A percentile compares a stretch with the other conserved stretches of the same genome.
Evolutionary conservation across 2,888 invertebrate genomes (phyloP).

Genomic region (Oxystoma pomonae): DNA sequence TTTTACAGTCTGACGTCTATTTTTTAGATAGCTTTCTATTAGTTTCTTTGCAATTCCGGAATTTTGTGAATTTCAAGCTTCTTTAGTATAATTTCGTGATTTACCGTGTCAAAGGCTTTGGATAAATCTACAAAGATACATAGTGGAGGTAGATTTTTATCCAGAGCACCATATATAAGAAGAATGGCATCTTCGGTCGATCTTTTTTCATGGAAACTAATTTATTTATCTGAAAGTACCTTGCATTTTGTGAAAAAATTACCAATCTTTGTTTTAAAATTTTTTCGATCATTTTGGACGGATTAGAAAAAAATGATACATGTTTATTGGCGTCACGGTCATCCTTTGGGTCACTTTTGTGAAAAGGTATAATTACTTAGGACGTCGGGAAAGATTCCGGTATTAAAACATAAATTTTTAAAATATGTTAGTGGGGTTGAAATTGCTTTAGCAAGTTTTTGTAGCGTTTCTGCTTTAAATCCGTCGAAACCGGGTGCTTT

Average conservation of each 20-base stretch:
- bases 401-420: not conserved
- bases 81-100: not conserved
- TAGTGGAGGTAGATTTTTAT: not conserved
- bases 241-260: not conserved
- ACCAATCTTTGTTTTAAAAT: conserved; percentile 5
- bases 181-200: not conserved
- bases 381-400: not conserved
- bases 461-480: not conserved
- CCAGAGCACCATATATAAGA: not conserved
- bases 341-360: not conserved
- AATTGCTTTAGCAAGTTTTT: not conserved
- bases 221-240: not conserved
- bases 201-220: not conserved
- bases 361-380: not conserved
- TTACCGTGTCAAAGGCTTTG: conserved; percentile 13
- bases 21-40: conserved; percentile 1
- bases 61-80: conserved; percentile 7
- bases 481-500: not conserved
- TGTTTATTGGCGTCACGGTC: not conserved
- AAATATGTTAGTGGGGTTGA: not conserved
- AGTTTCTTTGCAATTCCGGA: conserved; percentile 2
- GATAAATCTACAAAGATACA: conserved; percentile 8
- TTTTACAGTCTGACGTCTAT: not conserved
- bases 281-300: conserved; percentile 14
- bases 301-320: not conserved